phyloP scores from a whole-genome alignment of 2,797 vertebrate genomes.

The Pseudopleuronectes americanus region DNA sequence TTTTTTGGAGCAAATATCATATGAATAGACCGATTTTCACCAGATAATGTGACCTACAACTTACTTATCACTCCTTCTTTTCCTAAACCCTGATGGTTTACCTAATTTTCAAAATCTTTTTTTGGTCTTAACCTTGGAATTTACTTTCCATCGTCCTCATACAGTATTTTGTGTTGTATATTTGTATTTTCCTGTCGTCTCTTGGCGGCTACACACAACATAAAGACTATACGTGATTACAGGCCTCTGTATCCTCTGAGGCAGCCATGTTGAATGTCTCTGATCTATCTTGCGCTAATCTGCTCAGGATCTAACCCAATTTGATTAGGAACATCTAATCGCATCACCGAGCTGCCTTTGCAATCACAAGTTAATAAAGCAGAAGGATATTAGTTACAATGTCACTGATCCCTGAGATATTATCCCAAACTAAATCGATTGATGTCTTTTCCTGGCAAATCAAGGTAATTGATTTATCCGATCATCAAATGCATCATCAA shows the following conservation, averaged over 20 bases:
- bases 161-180: no score
- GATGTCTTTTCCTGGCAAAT: slow-evolving; percentile 24
- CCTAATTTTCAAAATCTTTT: no score
- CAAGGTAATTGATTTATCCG: slow-evolving; percentile 31
- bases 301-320: slow-evolving; percentile 56
- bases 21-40: neutral
- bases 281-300: slow-evolving; percentile 55
- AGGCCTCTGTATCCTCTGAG: slow-evolving; percentile 13
- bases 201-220: neutral
- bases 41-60: neutral
- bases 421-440: slow-evolving; percentile 54
- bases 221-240: slow-evolving; percentile 2
- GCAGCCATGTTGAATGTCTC: slow-evolving; percentile 30
- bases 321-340: slow-evolving; percentile 69
- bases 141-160: no score
- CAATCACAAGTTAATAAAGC: slow-evolving; percentile 70
- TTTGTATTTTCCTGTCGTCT: no score
- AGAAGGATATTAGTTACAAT: slow-evolving; percentile 50
- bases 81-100: no score
- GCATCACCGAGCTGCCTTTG: slow-evolving; percentile 54
- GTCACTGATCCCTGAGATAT: slow-evolving; percentile 57
- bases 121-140: neutral
- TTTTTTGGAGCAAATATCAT: neutral
- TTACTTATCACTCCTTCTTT: no score
- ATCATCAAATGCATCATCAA: slow-evolving; percentile 39